A percentile compares a stretch with the other conserved stretches of the same genome.
phyloP scores from a whole-genome alignment of 2,888 invertebrate species.

The Bimastos eiseni region DNA sequence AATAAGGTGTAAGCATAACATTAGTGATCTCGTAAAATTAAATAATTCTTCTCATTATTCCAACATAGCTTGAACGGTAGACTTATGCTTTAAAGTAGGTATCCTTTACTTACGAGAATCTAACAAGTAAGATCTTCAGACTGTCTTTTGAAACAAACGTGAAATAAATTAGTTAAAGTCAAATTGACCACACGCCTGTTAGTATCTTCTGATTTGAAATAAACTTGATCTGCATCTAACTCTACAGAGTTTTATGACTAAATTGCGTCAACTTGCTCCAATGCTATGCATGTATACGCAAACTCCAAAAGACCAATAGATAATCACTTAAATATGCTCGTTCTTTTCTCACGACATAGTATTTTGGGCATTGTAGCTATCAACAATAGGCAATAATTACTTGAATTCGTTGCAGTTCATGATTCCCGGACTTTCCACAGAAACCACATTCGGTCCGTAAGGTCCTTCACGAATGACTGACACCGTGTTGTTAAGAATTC shows the following conservation, averaged over 20 bases:
- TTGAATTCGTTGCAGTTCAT: constrained; percentile 27
- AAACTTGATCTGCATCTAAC: not conserved
- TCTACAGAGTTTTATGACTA: not conserved
- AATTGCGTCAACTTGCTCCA: not conserved
- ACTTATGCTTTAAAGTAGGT: not conserved
- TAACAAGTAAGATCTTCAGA: not conserved
- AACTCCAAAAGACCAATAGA: not conserved
- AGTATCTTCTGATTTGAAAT: not conserved
- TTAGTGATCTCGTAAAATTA: not conserved
- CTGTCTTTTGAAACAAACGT: not conserved
- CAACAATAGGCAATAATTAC: not conserved
- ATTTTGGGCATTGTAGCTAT: not conserved
- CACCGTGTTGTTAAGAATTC: constrained; percentile 26
- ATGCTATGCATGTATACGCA: not conserved
- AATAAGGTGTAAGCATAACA: no score
- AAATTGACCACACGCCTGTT: not conserved
- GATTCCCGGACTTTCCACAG: constrained; percentile 30
- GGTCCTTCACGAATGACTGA: constrained; percentile 34
- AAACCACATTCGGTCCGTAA: constrained; percentile 33
- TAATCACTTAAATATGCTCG: not conserved
- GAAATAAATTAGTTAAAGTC: not conserved
- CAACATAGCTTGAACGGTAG: not conserved
- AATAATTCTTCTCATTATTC: not conserved
- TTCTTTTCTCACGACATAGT: not conserved
- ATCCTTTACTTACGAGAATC: not conserved